A percentile compares a stretch with the other conserved stretches of the same genome.
Conservation (phyloP, 2,888 invertebrate genomes). For the Kryphioiulus occultus region DNA sequence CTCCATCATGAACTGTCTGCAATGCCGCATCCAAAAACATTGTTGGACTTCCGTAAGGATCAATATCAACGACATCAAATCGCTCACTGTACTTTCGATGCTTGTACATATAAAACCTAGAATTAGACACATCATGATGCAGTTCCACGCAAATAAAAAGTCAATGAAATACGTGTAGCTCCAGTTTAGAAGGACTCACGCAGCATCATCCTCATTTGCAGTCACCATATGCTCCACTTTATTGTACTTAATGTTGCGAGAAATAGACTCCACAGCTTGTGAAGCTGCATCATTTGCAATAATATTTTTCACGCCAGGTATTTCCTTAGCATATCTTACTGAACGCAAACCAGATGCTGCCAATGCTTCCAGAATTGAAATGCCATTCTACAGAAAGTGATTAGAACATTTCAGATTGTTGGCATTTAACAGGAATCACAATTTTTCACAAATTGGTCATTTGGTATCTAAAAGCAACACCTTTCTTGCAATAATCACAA, state of each 20-base stretch:
- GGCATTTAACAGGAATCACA: no score
- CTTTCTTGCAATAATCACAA: no score
- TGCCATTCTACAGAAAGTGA: constrained; percentile 63
- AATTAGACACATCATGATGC: not conserved
- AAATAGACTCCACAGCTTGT: constrained; percentile 85
- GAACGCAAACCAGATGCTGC: constrained; percentile 96
- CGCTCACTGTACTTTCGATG: constrained; percentile 72
- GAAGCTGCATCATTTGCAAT: constrained; percentile 90
- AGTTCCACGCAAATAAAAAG: not conserved
- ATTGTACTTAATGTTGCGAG: constrained; percentile 79
- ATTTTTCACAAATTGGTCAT: no score
- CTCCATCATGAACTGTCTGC: constrained; percentile 63
- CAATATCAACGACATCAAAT: constrained; percentile 92
- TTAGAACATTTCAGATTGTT: no score
- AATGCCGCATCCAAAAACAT: constrained; percentile 90
- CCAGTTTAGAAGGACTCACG: constrained; percentile 67
- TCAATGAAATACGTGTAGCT: not conserved
- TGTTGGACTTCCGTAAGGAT: constrained; percentile 96
- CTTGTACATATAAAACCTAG: constrained; percentile 83
- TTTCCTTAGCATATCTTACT: constrained; percentile 94
- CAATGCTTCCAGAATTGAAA: constrained; percentile 87
- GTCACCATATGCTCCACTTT: constrained; percentile 76
- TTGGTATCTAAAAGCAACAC: no score
- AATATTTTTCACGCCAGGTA: constrained; percentile 79
- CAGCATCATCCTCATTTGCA: constrained; percentile 85